These are phyloP conservation scores for Forbesichthys papilliferus DNA, from an alignment of 2,113 vertebrate genomes.

Conservation along the genomic window DNA sequence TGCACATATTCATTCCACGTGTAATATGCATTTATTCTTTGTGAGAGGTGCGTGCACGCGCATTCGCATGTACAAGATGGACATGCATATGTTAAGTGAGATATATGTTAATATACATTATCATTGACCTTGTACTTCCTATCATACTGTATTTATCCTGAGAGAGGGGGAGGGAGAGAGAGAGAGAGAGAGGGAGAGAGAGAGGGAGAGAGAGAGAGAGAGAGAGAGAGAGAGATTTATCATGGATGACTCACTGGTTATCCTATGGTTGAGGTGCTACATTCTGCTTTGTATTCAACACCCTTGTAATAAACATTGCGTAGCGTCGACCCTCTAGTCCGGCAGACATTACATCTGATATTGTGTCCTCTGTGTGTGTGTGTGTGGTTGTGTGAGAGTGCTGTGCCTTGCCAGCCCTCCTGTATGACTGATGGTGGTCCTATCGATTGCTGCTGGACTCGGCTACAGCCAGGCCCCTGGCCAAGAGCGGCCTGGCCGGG, in stretches of 20 bases:
- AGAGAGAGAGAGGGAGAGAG: no score
- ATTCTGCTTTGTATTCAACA: slow-evolving; percentile 29
- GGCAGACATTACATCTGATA: slow-evolving; percentile 48
- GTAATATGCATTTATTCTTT: no score
- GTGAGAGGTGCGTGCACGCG: no score
- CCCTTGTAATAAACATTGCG: slow-evolving; percentile 50
- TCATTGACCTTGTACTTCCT: no score
- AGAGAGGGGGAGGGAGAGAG: background rate
- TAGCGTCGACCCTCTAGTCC: slow-evolving; percentile 35
- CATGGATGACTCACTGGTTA: slow-evolving; percentile 17
- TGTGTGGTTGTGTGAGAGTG: slow-evolving; percentile 25
- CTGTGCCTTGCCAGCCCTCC: slow-evolving; percentile 60
- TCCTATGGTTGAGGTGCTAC: background rate
- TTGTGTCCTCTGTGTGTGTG: slow-evolving; percentile 19
- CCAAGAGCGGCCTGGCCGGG: slow-evolving; percentile 65
- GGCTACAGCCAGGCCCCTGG: slow-evolving; percentile 66
- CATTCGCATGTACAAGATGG: no score
- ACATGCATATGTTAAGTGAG: no score
- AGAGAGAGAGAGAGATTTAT: background rate
- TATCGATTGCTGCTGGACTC: slow-evolving; percentile 68
- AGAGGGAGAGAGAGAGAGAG: no score
- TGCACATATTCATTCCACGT: no score
- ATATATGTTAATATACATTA: no score
- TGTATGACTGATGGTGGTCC: slow-evolving; percentile 72
- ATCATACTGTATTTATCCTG: background rate